phyloP scores from a whole-genome alignment of 2,888 invertebrate genomes.

The Falcaria lacertinaria region DNA sequence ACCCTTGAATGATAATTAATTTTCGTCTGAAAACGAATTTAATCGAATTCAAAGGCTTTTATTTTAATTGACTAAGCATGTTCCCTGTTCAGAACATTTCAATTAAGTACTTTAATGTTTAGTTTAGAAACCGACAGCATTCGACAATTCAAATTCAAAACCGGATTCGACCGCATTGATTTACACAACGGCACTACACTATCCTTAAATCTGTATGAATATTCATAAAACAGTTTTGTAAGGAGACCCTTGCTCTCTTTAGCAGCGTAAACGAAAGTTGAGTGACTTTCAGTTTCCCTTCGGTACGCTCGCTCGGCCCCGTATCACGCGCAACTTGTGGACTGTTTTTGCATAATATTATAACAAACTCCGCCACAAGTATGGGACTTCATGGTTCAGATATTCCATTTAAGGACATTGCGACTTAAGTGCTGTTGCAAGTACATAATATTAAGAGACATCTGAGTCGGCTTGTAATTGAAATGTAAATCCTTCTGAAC shows the following conservation, averaged over 20 bases:
- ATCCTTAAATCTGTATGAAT: slow-evolving; percentile 62
- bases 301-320: slow-evolving; percentile 13
- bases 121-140: slow-evolving; percentile 29
- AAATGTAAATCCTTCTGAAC: slow-evolving; percentile 23
- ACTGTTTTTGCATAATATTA: slow-evolving; percentile 31
- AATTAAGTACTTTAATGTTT: slow-evolving; percentile 17
- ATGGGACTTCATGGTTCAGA: slow-evolving; percentile 10
- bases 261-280: slow-evolving; percentile 46
- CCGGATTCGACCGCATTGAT: slow-evolving; percentile 47
- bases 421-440: slow-evolving; percentile 5
- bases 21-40: background rate
- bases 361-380: slow-evolving; percentile 16
- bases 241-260: slow-evolving; percentile 50
- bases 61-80: slow-evolving; percentile 1
- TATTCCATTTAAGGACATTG: slow-evolving; percentile 19
- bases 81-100: slow-evolving; percentile 1
- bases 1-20: background rate
- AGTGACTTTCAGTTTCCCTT: slow-evolving; percentile 37
- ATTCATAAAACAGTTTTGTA: slow-evolving; percentile 63
- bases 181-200: slow-evolving; percentile 51
- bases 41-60: background rate
- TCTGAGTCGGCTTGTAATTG: slow-evolving; percentile 15
- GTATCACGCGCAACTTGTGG: slow-evolving; percentile 30
- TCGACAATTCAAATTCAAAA: slow-evolving; percentile 48
- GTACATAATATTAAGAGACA: slow-evolving; percentile 4